These are phyloP conservation scores for Argynnis bischoffii DNA, from an alignment of 2,888 invertebrate genomes.

Conservation along the genomic window DNA sequence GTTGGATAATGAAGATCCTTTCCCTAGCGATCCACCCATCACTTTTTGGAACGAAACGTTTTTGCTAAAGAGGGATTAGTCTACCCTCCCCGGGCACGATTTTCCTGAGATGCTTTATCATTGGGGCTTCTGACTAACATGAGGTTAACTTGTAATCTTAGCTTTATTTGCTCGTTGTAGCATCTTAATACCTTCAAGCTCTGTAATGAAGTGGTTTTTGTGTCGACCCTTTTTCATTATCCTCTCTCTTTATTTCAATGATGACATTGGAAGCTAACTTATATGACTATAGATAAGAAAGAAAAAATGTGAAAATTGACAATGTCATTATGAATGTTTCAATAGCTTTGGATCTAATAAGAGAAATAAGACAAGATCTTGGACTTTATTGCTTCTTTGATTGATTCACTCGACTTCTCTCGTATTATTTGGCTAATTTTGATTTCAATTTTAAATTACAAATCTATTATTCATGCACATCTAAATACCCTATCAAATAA, in stretches of 20 bases:
- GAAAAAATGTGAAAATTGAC: no score
- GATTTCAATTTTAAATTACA: no score
- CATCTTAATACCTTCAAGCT: constrained; percentile 72
- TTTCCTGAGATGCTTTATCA: constrained; percentile 82
- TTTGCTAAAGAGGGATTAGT: constrained; percentile 83
- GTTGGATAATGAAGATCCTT: constrained; percentile 79
- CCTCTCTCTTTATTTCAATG: constrained; percentile 36
- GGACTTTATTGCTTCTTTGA: no score
- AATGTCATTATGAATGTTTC: no score
- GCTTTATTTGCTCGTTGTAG: constrained; percentile 78
- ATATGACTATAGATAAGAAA: neutral
- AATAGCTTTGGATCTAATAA: no score
- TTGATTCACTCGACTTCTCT: no score
- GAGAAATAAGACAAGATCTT: no score
- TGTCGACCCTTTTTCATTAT: constrained; percentile 61
- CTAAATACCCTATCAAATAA: no score
- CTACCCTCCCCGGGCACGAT: constrained; percentile 76
- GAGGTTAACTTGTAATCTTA: constrained; percentile 83
- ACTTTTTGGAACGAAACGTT: constrained; percentile 81
- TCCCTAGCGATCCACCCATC: constrained; percentile 78
- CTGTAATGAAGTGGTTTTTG: constrained; percentile 74
- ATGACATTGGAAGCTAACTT: constrained; percentile 35
- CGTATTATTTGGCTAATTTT: no score
- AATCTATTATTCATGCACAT: no score
- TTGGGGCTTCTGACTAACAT: constrained; percentile 80